These are phyloP conservation scores for Aspidiotus rigidus DNA, from an alignment of 2,888 invertebrate species.

Conservation along the genomic window DNA sequence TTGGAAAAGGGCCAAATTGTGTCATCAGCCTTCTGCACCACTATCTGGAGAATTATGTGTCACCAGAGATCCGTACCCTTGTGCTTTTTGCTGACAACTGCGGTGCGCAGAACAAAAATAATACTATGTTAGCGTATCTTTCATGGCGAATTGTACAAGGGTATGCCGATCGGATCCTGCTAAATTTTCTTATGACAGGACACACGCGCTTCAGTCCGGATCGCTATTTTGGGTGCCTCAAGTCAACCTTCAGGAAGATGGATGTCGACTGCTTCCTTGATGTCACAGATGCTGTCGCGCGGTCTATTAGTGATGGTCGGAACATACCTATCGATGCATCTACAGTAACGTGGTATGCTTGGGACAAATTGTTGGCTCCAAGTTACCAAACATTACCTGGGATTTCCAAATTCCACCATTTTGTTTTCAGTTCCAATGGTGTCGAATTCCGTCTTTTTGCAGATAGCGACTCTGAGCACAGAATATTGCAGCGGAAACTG, in stretches of 20 bases:
- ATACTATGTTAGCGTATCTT: conserved; percentile 1
- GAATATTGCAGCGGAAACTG: too few relatives aligned
- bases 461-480: too few relatives aligned
- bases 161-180: too few relatives aligned
- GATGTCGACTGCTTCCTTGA: conserved; percentile 12
- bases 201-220: conserved; percentile 12
- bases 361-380: background rate
- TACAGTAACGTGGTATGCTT: conserved; percentile 8
- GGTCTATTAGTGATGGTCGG: background rate
- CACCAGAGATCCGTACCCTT: background rate
- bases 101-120: conserved; percentile 15
- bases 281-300: background rate
- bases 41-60: conserved; percentile 1
- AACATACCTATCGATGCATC: background rate
- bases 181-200: conserved; percentile 2
- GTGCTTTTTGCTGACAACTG: conserved; percentile 16
- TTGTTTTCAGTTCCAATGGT: background rate
- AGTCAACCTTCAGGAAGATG: background rate
- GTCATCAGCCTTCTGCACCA: conserved; percentile 10
- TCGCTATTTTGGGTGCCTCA: background rate
- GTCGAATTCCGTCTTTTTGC: background rate
- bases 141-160: background rate
- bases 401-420: background rate
- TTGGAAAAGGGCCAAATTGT: conserved; percentile 17
- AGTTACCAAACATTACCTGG: conserved; percentile 5